Evolutionary conservation across 2,797 vertebrate genomes (phyloP), one percentile per base, ranked within the genome.

Genomic region (Lithobates pipiens): DNA sequence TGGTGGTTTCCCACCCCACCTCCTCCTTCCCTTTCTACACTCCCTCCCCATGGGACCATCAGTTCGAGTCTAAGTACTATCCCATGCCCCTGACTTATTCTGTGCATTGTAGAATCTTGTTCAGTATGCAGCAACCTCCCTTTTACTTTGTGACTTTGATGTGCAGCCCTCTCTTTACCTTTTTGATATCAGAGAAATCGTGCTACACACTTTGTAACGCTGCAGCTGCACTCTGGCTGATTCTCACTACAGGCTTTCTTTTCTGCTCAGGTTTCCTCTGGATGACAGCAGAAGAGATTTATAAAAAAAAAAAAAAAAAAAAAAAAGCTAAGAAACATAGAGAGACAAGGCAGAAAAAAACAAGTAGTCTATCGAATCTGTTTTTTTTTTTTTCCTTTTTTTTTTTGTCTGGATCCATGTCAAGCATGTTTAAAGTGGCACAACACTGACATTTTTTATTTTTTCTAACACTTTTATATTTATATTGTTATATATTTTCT

Each of bases 71-170:
- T 32, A 34, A 36, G 44, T 27, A 77, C 74, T 76, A 83, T 83
- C 82, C 82, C 75, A 84, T 84, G 75, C 42, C 67, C 82, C 68
- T 13, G 32, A 57, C 75, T 77, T 77, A 71, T 72, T 77, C 46
- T 76, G 29, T 54, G 42, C 32, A 70, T 77, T 84, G 65, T 77
- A 15, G 75, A 71, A 21, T 44, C 34, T 25, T 71, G 46, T 71
- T 84, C 34, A 77, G 18, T 84, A 71, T 71, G 75, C 82, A 72
- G 68, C 3, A 39, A 54, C 76, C 46, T 72, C 67, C n/a, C 69
- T 84, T 70, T 83, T 63, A 57, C 50, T 71, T 69, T 15, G 0
- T 5, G 5, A 50, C 75, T 63, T 84, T 80, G 46, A 80, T 70
- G 68, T 34, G n/a, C 16, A 1, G 65, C 18, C 34, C 4, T 27